Percentiles rank a stretch among this genome's conserved stretches.
phyloP scores from a whole-genome alignment of 1,140 invertebrate species.

The Mycetomoellerius zeteki region DNA sequence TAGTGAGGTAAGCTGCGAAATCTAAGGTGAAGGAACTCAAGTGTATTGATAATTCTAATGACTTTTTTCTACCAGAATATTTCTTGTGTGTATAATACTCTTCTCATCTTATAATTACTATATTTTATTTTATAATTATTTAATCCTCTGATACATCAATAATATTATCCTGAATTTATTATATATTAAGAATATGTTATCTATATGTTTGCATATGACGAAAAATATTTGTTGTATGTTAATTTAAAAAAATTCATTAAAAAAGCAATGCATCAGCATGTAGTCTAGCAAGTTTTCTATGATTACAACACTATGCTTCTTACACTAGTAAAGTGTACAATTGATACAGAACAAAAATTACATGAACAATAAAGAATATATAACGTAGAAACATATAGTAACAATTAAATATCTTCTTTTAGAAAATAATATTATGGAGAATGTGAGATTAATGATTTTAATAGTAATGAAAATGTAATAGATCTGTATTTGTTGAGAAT shows the following conservation, averaged over 20 bases:
- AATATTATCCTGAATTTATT: slow-evolving; percentile 1
- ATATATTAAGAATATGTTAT: not conserved
- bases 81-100: not conserved
- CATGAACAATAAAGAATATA: not conserved
- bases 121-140: not conserved
- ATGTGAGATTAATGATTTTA: slow-evolving; percentile 6
- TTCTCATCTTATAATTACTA: not conserved
- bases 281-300: not conserved
- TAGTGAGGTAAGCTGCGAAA: slow-evolving; percentile 30
- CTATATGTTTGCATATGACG: not conserved
- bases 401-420: not conserved
- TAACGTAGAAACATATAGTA: not conserved
- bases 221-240: not conserved
- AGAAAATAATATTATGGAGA: not conserved
- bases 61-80: not conserved
- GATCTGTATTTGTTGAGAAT: not conserved
- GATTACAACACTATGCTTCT: not conserved
- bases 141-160: not conserved
- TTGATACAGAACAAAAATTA: not conserved
- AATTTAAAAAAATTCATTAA: not conserved
- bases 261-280: not conserved
- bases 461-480: not conserved
- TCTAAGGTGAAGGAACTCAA: not conserved
- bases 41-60: not conserved
- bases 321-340: not conserved